Percentiles rank a stretch among this genome's conserved stretches.
These are phyloP conservation scores for Oikopleura albicans DNA, from an alignment of 23 tunicate genomes.

Conservation along the genomic window DNA sequence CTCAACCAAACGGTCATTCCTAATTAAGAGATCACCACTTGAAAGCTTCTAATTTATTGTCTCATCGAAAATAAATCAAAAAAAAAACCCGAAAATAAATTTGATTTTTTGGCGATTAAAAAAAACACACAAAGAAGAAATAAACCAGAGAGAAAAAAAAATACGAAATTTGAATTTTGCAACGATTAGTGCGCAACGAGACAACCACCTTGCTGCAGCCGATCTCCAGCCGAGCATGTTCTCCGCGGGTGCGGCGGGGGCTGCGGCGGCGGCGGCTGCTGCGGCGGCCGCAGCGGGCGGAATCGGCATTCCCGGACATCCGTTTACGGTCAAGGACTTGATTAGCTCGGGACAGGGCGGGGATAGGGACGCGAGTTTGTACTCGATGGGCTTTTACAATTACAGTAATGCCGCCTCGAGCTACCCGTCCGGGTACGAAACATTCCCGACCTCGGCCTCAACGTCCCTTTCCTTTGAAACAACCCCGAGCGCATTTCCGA, in stretches of 20 bases:
- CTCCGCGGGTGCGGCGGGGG: not conserved
- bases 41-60: too few species aligned
- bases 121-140: too few species aligned
- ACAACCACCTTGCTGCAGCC: not conserved
- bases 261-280: not conserved
- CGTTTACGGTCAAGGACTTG: not conserved
- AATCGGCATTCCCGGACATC: not conserved
- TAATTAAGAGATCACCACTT: too few species aligned
- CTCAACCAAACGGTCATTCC: too few species aligned
- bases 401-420: not conserved
- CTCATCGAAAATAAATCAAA: too few species aligned
- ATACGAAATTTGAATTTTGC: not conserved
- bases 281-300: not conserved
- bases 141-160: not conserved
- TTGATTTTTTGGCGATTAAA: too few species aligned
- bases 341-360: not conserved
- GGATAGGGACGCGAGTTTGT: not conserved
- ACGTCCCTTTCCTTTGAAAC: not conserved
- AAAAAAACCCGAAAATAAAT: too few species aligned
- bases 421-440: not conserved
- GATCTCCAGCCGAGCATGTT: not conserved
- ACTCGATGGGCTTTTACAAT: constrained; percentile 2
- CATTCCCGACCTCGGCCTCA: too few species aligned
- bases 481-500: too few species aligned
- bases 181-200: not conserved